A percentile compares a stretch with the other conserved stretches of the same genome.
These are phyloP conservation scores for Rhabdophis nuchalis DNA, from an alignment of 2,797 vertebrate species.

Conservation along the genomic window DNA sequence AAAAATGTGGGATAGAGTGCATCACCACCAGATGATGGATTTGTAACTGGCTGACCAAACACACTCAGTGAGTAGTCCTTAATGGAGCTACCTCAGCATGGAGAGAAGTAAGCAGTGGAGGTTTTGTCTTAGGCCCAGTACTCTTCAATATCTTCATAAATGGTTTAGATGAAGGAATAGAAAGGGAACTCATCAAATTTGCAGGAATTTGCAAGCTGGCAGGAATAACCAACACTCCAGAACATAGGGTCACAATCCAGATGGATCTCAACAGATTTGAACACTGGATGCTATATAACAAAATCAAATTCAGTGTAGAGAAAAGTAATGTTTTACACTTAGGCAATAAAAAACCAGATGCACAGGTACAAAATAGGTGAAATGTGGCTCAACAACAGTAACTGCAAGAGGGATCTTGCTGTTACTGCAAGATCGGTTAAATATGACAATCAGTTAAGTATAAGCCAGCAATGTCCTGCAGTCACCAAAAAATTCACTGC, in stretches of 20 bases:
- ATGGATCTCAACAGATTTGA: background rate
- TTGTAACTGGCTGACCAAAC: background rate
- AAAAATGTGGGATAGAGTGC: background rate
- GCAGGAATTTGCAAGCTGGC: background rate
- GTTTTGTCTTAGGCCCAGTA: background rate
- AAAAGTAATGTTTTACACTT: background rate
- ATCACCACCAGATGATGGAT: background rate
- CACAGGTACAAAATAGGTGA: background rate
- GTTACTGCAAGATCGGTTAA: too few species aligned
- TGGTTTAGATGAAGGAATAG: background rate
- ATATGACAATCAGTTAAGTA: background rate
- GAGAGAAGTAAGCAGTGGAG: background rate
- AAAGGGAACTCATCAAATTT: background rate
- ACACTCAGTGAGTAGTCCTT: background rate
- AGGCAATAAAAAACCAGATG: background rate
- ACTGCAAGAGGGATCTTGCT: background rate
- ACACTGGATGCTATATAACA: background rate
- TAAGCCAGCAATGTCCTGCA: background rate
- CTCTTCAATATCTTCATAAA: background rate
- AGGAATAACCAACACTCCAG: background rate
- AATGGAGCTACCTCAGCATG: background rate
- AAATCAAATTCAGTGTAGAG: background rate
- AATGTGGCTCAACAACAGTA: background rate
- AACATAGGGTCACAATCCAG: background rate
- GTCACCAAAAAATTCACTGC: background rate